These are phyloP conservation scores for Drosophila gaucha DNA, from an alignment of 2,888 invertebrate species.

Conservation along the genomic window DNA sequence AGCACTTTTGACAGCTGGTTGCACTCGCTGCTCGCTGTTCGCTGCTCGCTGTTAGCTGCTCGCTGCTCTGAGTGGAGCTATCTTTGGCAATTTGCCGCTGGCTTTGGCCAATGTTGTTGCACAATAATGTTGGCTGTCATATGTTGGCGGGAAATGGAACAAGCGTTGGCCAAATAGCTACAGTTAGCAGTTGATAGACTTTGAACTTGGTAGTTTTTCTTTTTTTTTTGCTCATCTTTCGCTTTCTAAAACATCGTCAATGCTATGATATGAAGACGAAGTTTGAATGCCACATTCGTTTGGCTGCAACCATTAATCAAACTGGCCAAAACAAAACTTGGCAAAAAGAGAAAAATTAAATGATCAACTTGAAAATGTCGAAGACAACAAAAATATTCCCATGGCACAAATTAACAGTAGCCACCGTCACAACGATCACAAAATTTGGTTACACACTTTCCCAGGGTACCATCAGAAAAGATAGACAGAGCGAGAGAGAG, in stretches of 20 bases:
- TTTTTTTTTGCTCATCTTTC: constrained; percentile 24
- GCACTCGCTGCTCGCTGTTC: constrained; percentile 42
- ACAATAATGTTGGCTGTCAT: constrained; percentile 42
- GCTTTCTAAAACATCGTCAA: constrained; percentile 37
- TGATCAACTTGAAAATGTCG: constrained; percentile 33
- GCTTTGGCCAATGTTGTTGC: constrained; percentile 27
- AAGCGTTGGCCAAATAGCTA: too few relatives aligned
- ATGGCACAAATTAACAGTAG: constrained; percentile 77
- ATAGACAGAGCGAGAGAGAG: not conserved
- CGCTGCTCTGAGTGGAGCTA: not conserved
- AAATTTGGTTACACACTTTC: constrained; percentile 47
- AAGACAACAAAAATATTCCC: constrained; percentile 54
- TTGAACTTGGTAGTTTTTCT: constrained; percentile 19
- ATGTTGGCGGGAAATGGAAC: constrained; percentile 7
- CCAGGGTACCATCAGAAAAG: constrained; percentile 61
- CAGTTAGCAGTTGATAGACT: constrained; percentile 1
- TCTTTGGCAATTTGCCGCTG: constrained; percentile 18
- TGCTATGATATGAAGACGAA: constrained; percentile 5
- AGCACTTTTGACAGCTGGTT: constrained; percentile 72
- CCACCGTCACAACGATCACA: constrained; percentile 32
- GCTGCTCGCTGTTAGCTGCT: not conserved
- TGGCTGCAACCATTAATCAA: constrained; percentile 41
- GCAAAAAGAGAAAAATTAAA: constrained; percentile 31
- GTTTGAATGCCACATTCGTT: constrained; percentile 20
- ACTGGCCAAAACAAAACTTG: constrained; percentile 28